Evolutionary conservation across 2,888 invertebrate species (phyloP).

Genomic region (Julus scandinavius): DNA sequence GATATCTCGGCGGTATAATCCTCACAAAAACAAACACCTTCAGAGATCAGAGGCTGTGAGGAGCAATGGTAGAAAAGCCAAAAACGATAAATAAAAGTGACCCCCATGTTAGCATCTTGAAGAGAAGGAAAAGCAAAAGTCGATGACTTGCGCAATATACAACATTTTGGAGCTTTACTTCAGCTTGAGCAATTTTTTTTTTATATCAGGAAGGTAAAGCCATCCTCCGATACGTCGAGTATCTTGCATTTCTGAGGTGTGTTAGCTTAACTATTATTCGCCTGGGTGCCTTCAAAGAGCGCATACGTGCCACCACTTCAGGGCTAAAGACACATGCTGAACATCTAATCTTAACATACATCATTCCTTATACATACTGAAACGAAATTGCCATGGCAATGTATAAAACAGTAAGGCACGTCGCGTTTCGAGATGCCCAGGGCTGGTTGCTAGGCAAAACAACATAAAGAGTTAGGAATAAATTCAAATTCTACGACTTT

Average conservation of each 20-base stretch:
- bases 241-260: conserved; percentile 38
- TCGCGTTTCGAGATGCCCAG: neutral
- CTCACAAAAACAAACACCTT: neutral
- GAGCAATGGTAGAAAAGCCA: neutral
- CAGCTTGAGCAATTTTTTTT: conserved; percentile 32
- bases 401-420: conserved; percentile 4
- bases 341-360: conserved; percentile 39
- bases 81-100: conserved; percentile 17
- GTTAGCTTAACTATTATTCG: conserved; percentile 42
- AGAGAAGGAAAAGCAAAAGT: neutral
- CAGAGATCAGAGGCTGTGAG: neutral
- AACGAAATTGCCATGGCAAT: conserved; percentile 32
- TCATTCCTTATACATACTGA: conserved; percentile 35
- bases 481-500: conserved; percentile 38
- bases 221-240: conserved; percentile 20
- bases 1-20: neutral
- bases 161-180: conserved; percentile 18
- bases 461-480: conserved; percentile 18
- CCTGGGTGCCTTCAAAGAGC: conserved; percentile 34
- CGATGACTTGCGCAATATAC: neutral
- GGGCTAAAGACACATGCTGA: conserved; percentile 42
- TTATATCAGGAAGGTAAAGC: conserved; percentile 17
- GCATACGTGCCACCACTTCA: conserved; percentile 36
- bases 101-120: neutral
- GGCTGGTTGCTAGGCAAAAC: conserved; percentile 38